phyloP scores from a whole-genome alignment of 1,140 invertebrate species.

The Amphibalanus amphitrite region DNA sequence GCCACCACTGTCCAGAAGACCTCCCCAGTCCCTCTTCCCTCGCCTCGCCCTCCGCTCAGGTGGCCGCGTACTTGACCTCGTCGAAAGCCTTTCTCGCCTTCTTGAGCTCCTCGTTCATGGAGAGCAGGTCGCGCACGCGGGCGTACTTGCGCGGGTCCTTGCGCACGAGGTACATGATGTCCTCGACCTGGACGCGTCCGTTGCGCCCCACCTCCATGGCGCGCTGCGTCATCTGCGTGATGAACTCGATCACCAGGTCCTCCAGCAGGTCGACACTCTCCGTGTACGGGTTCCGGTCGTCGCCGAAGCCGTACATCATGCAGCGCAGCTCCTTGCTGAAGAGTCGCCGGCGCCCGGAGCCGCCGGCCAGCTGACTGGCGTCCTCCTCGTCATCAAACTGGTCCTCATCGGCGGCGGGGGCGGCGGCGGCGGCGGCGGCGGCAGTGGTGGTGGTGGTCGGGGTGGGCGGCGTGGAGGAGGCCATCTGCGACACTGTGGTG shows the following conservation, averaged over 20 bases:
- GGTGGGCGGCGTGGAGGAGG: no score
- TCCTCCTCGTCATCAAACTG: neutral
- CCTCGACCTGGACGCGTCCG: conserved; percentile 89
- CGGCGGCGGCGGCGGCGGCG: no score
- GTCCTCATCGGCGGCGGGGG: no score
- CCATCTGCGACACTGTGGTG: no score
- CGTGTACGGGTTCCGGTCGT: conserved; percentile 97
- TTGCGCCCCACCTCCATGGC: conserved; percentile 93
- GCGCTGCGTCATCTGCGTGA: conserved; percentile 78
- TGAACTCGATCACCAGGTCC: conserved; percentile 95
- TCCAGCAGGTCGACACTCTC: conserved; percentile 96
- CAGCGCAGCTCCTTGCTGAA: conserved; percentile 85
- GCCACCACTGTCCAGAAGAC: no score
- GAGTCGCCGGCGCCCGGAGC: conserved; percentile 49
- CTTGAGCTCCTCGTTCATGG: conserved; percentile 98
- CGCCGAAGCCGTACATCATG: conserved; percentile 99
- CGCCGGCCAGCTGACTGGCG: neutral
- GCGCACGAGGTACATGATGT: conserved; percentile 94
- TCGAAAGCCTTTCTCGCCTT: conserved; percentile 98
- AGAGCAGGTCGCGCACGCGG: conserved; percentile 89
- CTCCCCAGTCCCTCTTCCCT: no score
- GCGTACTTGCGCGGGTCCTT: conserved; percentile 95
- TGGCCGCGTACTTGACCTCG: conserved; percentile 82
- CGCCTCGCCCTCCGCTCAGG: no score
- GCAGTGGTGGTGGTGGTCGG: no score